phyloP scores from a whole-genome alignment of 2,888 invertebrate genomes.

The Lepidonotus clava region DNA sequence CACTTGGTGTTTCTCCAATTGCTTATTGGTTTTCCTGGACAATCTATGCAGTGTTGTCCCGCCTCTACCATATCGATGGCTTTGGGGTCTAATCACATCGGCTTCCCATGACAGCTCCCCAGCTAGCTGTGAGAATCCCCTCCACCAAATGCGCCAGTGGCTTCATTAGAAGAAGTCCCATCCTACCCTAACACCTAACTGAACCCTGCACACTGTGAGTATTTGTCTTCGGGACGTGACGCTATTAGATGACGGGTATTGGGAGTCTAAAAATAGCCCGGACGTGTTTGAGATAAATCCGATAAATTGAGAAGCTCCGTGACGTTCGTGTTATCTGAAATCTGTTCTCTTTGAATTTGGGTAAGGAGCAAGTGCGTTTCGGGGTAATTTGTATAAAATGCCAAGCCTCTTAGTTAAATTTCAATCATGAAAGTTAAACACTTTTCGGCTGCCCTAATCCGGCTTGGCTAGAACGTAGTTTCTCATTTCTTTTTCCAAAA shows the following conservation, averaged over 20 bases:
- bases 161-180: background rate
- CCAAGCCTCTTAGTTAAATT: too few relatives aligned
- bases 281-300: background rate
- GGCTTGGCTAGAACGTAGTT: too few relatives aligned
- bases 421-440: too few relatives aligned
- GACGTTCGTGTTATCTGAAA: too few relatives aligned
- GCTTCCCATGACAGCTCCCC: background rate
- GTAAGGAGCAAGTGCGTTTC: too few relatives aligned
- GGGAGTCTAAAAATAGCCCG: background rate
- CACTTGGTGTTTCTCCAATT: background rate
- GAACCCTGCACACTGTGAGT: background rate
- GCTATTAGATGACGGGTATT: background rate
- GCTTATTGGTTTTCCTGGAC: conserved; percentile 2
- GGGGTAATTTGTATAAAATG: too few relatives aligned
- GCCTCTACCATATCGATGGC: background rate
- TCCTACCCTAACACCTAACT: background rate
- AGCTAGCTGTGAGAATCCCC: background rate
- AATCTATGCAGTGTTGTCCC: background rate
- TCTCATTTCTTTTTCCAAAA: too few relatives aligned
- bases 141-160: background rate
- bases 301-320: too few relatives aligned
- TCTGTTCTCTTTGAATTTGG: too few relatives aligned
- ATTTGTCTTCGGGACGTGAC: conserved; percentile 13
- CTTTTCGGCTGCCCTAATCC: too few relatives aligned
- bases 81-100: conserved; percentile 3